Conservation (phyloP, 2,113 vertebrate genomes). For the Hypomesus transpacificus region DNA sequence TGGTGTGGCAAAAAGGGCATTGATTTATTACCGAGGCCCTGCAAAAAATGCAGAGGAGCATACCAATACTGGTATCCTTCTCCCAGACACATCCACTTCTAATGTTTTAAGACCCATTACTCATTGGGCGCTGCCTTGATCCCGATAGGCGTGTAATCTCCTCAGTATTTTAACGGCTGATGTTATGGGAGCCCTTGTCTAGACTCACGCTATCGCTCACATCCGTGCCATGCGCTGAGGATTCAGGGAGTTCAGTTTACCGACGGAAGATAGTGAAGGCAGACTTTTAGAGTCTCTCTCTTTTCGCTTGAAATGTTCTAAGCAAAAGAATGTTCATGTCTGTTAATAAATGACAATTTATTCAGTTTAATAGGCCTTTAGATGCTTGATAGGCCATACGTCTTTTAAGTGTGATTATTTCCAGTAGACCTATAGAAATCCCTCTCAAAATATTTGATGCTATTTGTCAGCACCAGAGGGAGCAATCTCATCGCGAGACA, state of each 20-base stretch:
- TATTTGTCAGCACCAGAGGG: constrained; percentile 43
- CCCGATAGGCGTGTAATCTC: constrained; percentile 47
- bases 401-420: too few relatives aligned
- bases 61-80: constrained; percentile 29
- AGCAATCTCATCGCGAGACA: constrained; percentile 14
- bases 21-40: constrained; percentile 46
- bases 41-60: constrained; percentile 50
- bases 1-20: constrained; percentile 10
- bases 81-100: constrained; percentile 41
- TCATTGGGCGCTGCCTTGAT: constrained; percentile 50
- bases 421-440: too few relatives aligned
- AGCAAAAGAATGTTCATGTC: too few relatives aligned
- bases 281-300: too few relatives aligned
- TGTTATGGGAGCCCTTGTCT: constrained; percentile 26
- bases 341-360: too few relatives aligned
- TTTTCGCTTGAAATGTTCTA: too few relatives aligned
- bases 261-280: too few relatives aligned
- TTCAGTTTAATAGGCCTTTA: too few relatives aligned
- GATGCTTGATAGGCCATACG: too few relatives aligned
- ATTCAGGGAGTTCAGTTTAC: too few relatives aligned
- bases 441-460: constrained; percentile 19
- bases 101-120: constrained; percentile 47
- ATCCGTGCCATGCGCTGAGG: constrained; percentile 7
- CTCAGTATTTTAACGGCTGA: constrained; percentile 37
- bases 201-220: constrained; percentile 11